Evolutionary conservation across 2,113 vertebrate genomes (phyloP), one percentile per base, ranked within the genome.

Genomic region (Poeciliopsis retropinna): DNA sequence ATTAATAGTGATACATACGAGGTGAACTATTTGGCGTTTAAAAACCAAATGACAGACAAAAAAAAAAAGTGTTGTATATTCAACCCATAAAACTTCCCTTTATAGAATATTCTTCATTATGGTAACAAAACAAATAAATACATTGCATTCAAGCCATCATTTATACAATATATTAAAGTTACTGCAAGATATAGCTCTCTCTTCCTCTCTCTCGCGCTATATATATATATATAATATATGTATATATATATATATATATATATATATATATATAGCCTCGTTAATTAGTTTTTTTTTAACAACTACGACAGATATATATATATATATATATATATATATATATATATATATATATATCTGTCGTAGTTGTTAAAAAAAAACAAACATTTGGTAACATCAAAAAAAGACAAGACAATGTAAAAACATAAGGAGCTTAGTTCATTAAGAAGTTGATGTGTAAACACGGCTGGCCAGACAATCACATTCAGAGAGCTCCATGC

Each of bases 101-200:
- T 91, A 90, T 85, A 80, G 84, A 89, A 86, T 88, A 81, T 92
- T 94, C 89, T 93, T 93, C 90, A 92, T 91, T 93, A 91, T 86
- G 85, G 74, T 92, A 91, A 91, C 86, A 93, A 37, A 92, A 93
- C 89, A 94, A 93, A 95, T 94, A 95, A 94, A 95, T 94, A 95
- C 92, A 90, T 94, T 93, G 94, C 93, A 94, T 95, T 87, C 89
- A 95, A 95, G 93, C 94, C 88, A 91, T 92, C 89, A 92, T 94
- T 94, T 94, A 57, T n/a, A 94, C 92, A 95, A 94, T 95, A 95
- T 94, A 94, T 95, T 95, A 95, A 94, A 93, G 89, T 93, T 76
- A 91, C 92, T 93, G 94, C 91, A 82, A 91, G 87, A 94, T 93
- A 93, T 94, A 93, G 80, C 68, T 92, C 78, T 92, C 84, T 91